These are phyloP conservation scores for Muscicapa striata DNA, from an alignment of 2,797 vertebrate species.

Conservation along the genomic window DNA sequence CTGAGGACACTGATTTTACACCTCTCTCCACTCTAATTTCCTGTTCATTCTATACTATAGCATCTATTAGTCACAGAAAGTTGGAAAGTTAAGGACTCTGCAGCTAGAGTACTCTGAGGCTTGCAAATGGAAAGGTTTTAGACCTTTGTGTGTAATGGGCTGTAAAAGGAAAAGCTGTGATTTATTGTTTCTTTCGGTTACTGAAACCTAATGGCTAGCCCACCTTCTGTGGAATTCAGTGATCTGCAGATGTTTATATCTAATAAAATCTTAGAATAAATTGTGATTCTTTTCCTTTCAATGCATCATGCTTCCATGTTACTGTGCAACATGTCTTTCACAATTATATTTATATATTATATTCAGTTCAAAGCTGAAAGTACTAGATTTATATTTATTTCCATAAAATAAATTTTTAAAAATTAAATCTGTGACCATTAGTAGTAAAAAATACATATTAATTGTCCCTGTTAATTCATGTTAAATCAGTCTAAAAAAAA, in stretches of 20 bases:
- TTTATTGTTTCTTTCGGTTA: slow-evolving; percentile 38
- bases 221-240: not conserved
- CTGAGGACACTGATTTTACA: not conserved
- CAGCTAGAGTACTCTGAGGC: not conserved
- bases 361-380: not conserved
- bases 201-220: not conserved
- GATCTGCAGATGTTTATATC: not conserved
- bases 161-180: slow-evolving; percentile 43
- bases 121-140: slow-evolving; percentile 38
- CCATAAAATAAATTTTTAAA: not conserved
- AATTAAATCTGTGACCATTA: not conserved
- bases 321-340: not conserved
- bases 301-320: not conserved
- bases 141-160: slow-evolving; percentile 29
- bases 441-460: accelerated
- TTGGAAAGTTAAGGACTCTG: not conserved
- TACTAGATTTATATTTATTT: not conserved
- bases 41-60: not conserved
- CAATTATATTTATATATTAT: not conserved
- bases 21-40: slow-evolving; percentile 20
- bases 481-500: not conserved
- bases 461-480: not conserved
- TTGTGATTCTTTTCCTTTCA: not conserved
- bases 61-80: slow-evolving; percentile 29
- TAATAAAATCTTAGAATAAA: not conserved